phyloP scores from a whole-genome alignment of 2,113 vertebrate genomes.

The Xenopus tropicalis region UCB_Xtro_10.0 CM004444.2:168207001-168207500 shows the following conservation, averaged over 20 bases:
- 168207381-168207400: no score
- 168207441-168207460: no score
- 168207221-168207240: constrained; percentile 48
- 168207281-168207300: constrained; percentile 39
- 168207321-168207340: constrained; percentile 10
- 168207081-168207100: constrained; percentile 49
- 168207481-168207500: no score
- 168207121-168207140: constrained; percentile 48
- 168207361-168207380: no score
- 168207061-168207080: constrained; percentile 42
- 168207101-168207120: constrained; percentile 45
- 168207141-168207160: constrained; percentile 49
- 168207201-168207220: constrained; percentile 49
- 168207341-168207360: no score
- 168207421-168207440: no score
- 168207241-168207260: constrained; percentile 49
- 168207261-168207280: constrained; percentile 43
- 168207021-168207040: not conserved
- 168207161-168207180: constrained; percentile 61
- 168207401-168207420: no score
- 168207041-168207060: constrained; percentile 40
- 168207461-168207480: no score
- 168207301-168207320: constrained; percentile 38
- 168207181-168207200: constrained; percentile 54
- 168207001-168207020: no score